Conservation (phyloP, 2,113 vertebrate species). For the Carassius gibelio region DNA sequence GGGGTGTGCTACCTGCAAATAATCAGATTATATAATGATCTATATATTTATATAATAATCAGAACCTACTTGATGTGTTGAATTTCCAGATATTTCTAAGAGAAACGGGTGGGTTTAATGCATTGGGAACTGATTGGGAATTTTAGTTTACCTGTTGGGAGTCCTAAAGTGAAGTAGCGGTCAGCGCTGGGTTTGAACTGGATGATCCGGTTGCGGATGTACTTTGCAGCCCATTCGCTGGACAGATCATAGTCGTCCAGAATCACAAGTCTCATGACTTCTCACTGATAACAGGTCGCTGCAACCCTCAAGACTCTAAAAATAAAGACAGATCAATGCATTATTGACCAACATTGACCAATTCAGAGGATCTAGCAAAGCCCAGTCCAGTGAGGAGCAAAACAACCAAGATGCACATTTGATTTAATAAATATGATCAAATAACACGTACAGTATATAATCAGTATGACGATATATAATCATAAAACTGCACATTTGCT, state of each 20-base stretch:
- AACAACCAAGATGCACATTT: background rate
- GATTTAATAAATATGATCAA: background rate
- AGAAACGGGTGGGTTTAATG: background rate
- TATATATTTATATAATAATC: background rate
- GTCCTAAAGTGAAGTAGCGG: conserved; percentile 89
- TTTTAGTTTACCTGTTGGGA: conserved; percentile 87
- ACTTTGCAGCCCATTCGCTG: conserved; percentile 97
- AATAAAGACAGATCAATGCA: background rate
- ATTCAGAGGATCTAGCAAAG: background rate
- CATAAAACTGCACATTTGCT: background rate
- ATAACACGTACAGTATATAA: background rate
- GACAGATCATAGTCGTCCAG: conserved; percentile 92
- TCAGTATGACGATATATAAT: background rate
- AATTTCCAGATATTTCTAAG: background rate
- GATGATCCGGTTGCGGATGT: conserved; percentile 93
- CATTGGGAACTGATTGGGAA: no score
- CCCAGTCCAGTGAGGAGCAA: background rate
- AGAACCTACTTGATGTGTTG: background rate
- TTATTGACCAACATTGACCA: background rate
- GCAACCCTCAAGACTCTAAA: conserved; percentile 1
- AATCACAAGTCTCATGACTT: conserved; percentile 91
- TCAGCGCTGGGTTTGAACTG: conserved; percentile 86
- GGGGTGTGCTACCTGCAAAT: conserved; percentile 86
- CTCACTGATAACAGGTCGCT: background rate
- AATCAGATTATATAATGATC: background rate